Evolutionary conservation across 2,797 vertebrate genomes (phyloP), one percentile per base, ranked within the genome.

Genomic region (Myripristis murdjan): DNA sequence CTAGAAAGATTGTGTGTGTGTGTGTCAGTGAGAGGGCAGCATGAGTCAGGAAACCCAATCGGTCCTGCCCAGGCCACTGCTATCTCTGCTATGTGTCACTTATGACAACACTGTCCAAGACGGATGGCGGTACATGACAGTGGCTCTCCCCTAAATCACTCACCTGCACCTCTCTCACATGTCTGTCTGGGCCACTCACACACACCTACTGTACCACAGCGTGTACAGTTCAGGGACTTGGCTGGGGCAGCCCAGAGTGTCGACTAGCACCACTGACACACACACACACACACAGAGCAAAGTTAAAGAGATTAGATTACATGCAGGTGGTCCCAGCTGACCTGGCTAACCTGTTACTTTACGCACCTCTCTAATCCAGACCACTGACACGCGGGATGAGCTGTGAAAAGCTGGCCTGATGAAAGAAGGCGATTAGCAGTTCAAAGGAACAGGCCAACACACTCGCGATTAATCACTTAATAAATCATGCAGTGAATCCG

Each of bases 81-180:
- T 31, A 85, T 84, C 57, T 3, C 6, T 9, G 75, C 78, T 78
- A 75, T 78, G 82, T 31, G 70, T 84, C 85, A 83, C 61, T 64
- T 63, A 83, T 86, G 84, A 89, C 84, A 89, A 82, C 81, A 51
- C 80, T 67, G 43, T 81, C 58, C 47, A 76, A 68, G 85, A 86
- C 82, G 43, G 66, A 84, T 43, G 51, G 57, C 48, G 18, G 26
- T 20, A 64, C 77, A 74, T 69, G 77, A 74, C 80, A 79, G 53
- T 10, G 14, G 39, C 70, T 49, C 56, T 53, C 53, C 59, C 16
- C 46, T 83, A 81, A 87, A 83, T 88, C 85, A 87, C 47, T 24
- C 33, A 37, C 28, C 33, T 1, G 5, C 10, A 47, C 22, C 52
- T 22, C 47, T 9, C 47, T 11, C 7, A 9, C 35, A 37, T 4